Conservation (phyloP, 1,140 invertebrate species). For the Goniozus legneri region DNA sequence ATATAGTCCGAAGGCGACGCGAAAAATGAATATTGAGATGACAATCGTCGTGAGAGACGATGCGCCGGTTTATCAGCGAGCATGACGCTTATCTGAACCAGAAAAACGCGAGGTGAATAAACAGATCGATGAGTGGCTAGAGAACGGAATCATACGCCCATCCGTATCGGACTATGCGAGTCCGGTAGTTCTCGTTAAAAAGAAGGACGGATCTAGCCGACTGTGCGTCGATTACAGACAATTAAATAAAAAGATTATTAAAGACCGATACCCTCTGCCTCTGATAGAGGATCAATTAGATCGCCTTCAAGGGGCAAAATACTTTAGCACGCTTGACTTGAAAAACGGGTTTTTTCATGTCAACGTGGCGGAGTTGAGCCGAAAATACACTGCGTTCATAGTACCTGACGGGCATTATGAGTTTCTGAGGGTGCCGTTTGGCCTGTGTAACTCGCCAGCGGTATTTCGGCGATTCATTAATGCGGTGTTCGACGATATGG, state of each 20-base stretch:
- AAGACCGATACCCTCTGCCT: not conserved
- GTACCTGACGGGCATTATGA: too few relatives aligned
- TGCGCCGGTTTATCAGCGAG: not conserved
- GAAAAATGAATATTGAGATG: not conserved
- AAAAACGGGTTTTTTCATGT: slow-evolving; percentile 5
- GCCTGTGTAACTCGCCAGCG: too few relatives aligned
- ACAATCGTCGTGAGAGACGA: slow-evolving; percentile 3
- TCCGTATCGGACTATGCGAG: slow-evolving; percentile 4
- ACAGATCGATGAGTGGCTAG: slow-evolving; percentile 2
- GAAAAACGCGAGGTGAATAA: not conserved
- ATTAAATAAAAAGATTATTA: not conserved
- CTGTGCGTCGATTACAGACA: slow-evolving; percentile 5
- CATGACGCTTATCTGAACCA: not conserved
- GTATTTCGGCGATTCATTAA: slow-evolving; percentile 2
- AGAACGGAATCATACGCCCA: not conserved
- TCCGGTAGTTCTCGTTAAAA: slow-evolving; percentile 5
- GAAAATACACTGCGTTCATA: slow-evolving; percentile 4
- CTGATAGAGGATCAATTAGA: slow-evolving; percentile 2
- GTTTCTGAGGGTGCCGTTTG: too few relatives aligned
- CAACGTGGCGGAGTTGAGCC: not conserved
- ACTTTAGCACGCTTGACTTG: not conserved
- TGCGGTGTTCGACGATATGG: not conserved
- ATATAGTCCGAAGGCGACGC: not conserved
- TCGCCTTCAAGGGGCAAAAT: not conserved
- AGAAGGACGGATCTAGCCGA: not conserved